phyloP scores from a whole-genome alignment of 1,140 invertebrate species.

The Halesus radiatus region DNA sequence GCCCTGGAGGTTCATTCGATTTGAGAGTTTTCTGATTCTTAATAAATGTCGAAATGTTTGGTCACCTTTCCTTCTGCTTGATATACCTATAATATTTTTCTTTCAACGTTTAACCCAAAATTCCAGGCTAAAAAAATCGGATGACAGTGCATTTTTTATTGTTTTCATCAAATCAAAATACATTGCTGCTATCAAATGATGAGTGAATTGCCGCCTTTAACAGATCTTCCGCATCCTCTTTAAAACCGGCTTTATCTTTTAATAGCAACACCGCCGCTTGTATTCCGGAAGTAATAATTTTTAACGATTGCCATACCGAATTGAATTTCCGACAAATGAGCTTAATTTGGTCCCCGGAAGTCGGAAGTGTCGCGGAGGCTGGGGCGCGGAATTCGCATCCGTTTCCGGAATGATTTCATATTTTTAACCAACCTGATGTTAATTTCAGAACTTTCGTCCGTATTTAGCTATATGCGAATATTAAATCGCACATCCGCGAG shows the following conservation, averaged over 20 bases:
- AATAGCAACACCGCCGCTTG: not conserved
- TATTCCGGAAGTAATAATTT: conserved; percentile 24
- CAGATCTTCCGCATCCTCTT: not conserved
- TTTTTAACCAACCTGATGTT: not conserved
- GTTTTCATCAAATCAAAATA: too few relatives aligned
- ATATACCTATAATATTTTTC: too few relatives aligned
- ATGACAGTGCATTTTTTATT: too few relatives aligned
- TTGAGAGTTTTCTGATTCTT: too few relatives aligned
- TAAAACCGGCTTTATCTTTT: conserved; percentile 2
- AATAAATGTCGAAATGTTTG: too few relatives aligned
- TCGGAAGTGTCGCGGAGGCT: conserved; percentile 2
- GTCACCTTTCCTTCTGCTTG: too few relatives aligned
- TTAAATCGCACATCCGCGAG: too few relatives aligned
- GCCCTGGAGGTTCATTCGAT: too few relatives aligned
- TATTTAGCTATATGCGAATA: too few relatives aligned
- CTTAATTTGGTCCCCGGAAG: conserved; percentile 11
- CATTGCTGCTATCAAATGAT: not conserved
- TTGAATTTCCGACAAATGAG: conserved; percentile 28
- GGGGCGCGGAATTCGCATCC: conserved; percentile 23
- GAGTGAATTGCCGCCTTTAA: not conserved
- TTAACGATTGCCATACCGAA: conserved; percentile 26
- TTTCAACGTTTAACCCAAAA: too few relatives aligned
- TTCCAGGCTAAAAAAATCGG: too few relatives aligned
- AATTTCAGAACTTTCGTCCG: not conserved
- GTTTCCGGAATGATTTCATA: conserved; percentile 18